phyloP scores from a whole-genome alignment of 2,888 invertebrate species.

The Leptura quadrifasciata region DNA sequence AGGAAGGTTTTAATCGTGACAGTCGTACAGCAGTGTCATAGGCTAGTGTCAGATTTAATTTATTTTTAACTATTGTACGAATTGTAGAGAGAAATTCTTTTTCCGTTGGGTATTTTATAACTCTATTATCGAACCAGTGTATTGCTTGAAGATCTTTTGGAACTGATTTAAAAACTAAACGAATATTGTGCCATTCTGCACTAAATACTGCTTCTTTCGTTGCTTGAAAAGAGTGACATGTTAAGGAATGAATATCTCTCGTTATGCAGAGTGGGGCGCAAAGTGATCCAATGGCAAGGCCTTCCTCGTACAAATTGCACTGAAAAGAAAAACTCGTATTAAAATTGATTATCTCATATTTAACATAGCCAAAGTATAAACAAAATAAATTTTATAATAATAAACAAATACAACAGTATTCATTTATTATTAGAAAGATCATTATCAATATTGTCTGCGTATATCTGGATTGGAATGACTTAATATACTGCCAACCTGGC shows the following conservation, averaged over 20 bases:
- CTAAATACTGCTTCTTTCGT: slow-evolving; percentile 80
- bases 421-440: too few species aligned
- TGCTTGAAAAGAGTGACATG: slow-evolving; percentile 78
- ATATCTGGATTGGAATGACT: too few species aligned
- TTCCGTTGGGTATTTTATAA: slow-evolving; percentile 75
- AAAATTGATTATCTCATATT: slow-evolving; percentile 43
- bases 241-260: slow-evolving; percentile 75
- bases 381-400: too few species aligned
- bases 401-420: too few species aligned
- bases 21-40: slow-evolving; percentile 75
- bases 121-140: slow-evolving; percentile 73
- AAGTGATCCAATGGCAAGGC: slow-evolving; percentile 78
- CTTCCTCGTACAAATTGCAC: slow-evolving; percentile 77
- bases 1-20: slow-evolving; percentile 73
- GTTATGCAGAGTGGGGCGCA: slow-evolving; percentile 79
- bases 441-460: too few species aligned
- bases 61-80: slow-evolving; percentile 74
- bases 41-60: slow-evolving; percentile 76
- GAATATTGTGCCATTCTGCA: slow-evolving; percentile 77
- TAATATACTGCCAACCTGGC: too few species aligned
- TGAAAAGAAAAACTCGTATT: slow-evolving; percentile 65
- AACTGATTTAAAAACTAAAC: slow-evolving; percentile 78
- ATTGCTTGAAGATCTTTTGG: slow-evolving; percentile 71
- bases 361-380: too few species aligned
- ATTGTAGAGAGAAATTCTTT: slow-evolving; percentile 76